Evolutionary conservation across 2,888 invertebrate genomes (phyloP), one percentile per base, ranked within the genome.

Genomic region (Leuctra nigra): DNA sequence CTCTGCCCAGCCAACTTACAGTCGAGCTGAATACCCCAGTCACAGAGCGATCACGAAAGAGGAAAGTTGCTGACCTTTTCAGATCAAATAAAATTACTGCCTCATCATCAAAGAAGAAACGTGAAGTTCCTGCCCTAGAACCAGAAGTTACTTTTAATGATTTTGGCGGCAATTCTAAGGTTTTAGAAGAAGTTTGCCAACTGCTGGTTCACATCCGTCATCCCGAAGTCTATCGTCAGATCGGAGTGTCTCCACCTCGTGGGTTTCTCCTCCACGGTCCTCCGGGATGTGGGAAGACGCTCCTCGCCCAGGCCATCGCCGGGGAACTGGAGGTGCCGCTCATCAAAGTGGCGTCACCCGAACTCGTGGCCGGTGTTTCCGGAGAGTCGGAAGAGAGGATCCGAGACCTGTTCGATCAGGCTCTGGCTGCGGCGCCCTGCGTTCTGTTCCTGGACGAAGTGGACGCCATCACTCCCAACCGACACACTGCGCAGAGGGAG

Each of bases 341-440:
- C 55, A 74, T 98, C 53, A 88, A 91, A 72, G 83, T 96, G 9
- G 85, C 91, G 7, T 93, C 93, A 1, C 91, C 97, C 0, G 95
- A 97, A 72, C 73, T 99, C 59, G 87, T 98, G 2, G 91, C 90
- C 11, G 97, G 97, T 1, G 84, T 98, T 59, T 94, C 95, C 0
- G 98, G 98, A 0, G 95, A 96, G 72, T 94, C 94, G 0, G 98
- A 99, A 72, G 89, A 92, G 68, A 80, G 93, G 63, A 90, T 98
- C 60, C 78, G 97, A 61, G 88, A 92, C 64, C 72, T 97, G 13
- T 98, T 99, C 74, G 89, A 92, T 36, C 83, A 87, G 68, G 95
- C 96, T 1, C 70, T 80, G 6, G 72, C 75, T 57, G 72, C 79
- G 57, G 81, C 90, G 9, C 92, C 93, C 0, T 88, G 91, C 69